These are phyloP conservation scores for Sebastiscus tertius DNA, from an alignment of 2,797 vertebrate species.

Conservation along the genomic window DNA sequence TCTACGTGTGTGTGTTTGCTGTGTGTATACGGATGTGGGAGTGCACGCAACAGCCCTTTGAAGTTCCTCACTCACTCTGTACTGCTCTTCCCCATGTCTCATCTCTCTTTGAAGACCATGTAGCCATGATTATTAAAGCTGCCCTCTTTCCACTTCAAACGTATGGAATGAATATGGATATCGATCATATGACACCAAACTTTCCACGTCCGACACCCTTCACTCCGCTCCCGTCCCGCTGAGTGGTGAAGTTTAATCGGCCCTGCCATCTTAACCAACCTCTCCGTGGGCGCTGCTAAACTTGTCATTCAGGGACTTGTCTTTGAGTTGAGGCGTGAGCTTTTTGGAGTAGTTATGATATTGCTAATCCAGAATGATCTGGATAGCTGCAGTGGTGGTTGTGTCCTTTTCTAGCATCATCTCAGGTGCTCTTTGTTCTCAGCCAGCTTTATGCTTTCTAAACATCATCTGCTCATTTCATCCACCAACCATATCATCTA, in stretches of 20 bases:
- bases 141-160: constrained; percentile 75
- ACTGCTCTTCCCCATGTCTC: constrained; percentile 66
- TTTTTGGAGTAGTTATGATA: constrained; percentile 24
- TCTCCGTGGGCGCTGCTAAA: constrained; percentile 28
- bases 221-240: constrained; percentile 19
- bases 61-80: constrained; percentile 74
- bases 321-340: constrained; percentile 2
- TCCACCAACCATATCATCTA: not conserved
- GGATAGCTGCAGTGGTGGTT: not conserved
- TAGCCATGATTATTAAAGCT: constrained; percentile 75
- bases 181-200: constrained; percentile 41
- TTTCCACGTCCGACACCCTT: constrained; percentile 38
- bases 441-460: not conserved
- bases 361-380: constrained; percentile 4
- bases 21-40: constrained; percentile 44
- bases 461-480: constrained; percentile 1
- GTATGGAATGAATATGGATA: constrained; percentile 78
- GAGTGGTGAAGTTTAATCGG: constrained; percentile 31
- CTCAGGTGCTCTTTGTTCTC: constrained; percentile 6
- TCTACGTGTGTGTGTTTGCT: constrained; percentile 24
- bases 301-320: constrained; percentile 32
- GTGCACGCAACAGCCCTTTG: constrained; percentile 63
- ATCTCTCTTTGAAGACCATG: constrained; percentile 76
- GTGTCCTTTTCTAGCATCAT: not conserved
- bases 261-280: not conserved